phyloP scores from a whole-genome alignment of 2,888 invertebrate species.

The Aplocera efformata region DNA sequence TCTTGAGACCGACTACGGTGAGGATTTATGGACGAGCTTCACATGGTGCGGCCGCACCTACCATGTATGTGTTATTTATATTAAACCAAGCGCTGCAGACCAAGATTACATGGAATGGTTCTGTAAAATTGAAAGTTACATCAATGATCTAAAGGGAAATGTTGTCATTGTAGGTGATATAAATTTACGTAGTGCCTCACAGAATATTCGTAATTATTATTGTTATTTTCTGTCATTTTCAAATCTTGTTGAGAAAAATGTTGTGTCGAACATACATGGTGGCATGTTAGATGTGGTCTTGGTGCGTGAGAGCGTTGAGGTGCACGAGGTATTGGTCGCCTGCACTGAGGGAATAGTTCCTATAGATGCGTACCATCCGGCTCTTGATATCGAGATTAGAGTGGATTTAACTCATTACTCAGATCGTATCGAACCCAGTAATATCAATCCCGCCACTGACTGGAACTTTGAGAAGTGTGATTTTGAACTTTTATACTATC shows the following conservation, averaged over 20 bases:
- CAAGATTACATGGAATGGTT: constrained; percentile 2
- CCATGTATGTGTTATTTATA: constrained; percentile 1
- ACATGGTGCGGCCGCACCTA: neutral
- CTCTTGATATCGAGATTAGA: constrained; percentile 1
- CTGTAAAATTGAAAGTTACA: constrained; percentile 3
- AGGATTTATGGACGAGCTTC: too few species aligned
- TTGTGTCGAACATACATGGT: neutral
- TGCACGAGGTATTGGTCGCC: neutral
- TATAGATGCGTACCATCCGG: constrained; percentile 1
- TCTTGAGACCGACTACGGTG: neutral
- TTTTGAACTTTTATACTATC: neutral
- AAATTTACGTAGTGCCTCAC: constrained; percentile 6
- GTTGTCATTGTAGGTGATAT: constrained; percentile 2
- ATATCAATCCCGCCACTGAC: neutral
- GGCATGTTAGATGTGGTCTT: constrained; percentile 7
- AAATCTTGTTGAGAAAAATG: constrained; percentile 1
- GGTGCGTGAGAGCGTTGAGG: neutral
- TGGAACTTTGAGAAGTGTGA: constrained; percentile 5
- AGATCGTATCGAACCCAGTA: constrained; percentile 1
- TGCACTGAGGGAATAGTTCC: constrained; percentile 1
- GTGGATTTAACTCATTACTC: too few species aligned
- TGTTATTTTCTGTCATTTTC: constrained; percentile 5
- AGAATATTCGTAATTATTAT: constrained; percentile 5
- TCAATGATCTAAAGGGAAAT: neutral
- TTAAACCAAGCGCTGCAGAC: neutral